Evolutionary conservation across 2,113 vertebrate species (phyloP).

Genomic region (Microcebus griseorufus): DNA sequence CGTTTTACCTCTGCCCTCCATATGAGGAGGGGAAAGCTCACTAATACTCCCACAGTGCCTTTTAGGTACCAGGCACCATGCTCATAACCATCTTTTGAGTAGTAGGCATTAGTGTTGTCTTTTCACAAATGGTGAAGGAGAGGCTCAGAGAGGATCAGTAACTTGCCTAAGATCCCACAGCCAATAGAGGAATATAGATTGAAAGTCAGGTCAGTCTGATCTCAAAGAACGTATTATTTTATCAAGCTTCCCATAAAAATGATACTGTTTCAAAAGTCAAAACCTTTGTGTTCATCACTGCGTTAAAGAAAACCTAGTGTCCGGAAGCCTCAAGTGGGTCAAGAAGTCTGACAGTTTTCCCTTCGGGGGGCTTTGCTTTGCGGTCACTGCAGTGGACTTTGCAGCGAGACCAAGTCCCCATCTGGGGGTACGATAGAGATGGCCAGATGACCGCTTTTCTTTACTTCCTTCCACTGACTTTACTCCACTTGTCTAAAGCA

Average conservation of each 20-base stretch:
- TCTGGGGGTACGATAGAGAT: not conserved
- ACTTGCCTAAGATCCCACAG: not conserved
- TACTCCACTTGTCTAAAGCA: conserved; percentile 34
- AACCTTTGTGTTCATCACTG: not conserved
- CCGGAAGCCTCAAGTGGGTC: conserved; percentile 27
- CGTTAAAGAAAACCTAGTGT: not conserved
- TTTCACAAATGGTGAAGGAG: not conserved
- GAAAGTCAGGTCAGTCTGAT: not conserved
- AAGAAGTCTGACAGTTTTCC: conserved; percentile 7
- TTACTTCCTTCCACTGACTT: conserved; percentile 9
- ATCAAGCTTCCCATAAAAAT: not conserved
- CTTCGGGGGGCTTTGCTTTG: conserved; percentile 14
- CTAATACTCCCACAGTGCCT: not conserved
- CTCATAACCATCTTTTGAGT: not conserved
- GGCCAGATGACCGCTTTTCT: conserved; percentile 28
- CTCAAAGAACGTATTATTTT: not conserved
- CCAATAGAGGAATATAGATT: not conserved
- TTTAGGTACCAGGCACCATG: not conserved
- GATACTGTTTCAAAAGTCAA: not conserved
- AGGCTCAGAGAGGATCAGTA: not conserved
- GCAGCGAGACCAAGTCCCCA: not conserved
- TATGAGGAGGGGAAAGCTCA: not conserved
- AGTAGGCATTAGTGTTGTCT: not conserved
- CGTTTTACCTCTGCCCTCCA: not conserved
- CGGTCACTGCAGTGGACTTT: not conserved